A percentile compares a stretch with the other conserved stretches of the same genome.
These are phyloP conservation scores for Mormyrops attenuatus DNA, from an alignment of 2,797 vertebrate genomes.

Conservation along the genomic window DNA sequence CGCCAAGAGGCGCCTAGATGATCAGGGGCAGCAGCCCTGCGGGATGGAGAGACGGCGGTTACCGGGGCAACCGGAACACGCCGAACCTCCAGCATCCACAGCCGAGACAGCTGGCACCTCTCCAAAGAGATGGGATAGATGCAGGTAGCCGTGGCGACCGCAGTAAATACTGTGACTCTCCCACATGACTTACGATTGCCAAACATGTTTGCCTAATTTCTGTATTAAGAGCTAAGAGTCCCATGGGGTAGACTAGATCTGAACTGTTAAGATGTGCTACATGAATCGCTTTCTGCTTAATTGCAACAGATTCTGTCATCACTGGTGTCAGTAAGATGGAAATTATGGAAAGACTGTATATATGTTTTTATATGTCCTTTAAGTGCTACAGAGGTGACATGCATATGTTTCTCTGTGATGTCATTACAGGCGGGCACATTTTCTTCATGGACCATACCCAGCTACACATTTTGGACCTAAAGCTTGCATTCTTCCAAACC, in stretches of 20 bases:
- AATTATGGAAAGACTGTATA: not conserved
- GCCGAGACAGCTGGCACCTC: constrained; percentile 59
- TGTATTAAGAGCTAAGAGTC: not conserved
- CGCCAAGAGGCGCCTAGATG: constrained; percentile 48
- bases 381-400: not conserved
- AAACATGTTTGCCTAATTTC: not conserved
- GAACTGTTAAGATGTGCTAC: not conserved
- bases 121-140: constrained; percentile 59
- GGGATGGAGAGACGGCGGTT: constrained; percentile 50
- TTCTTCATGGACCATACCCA: constrained; percentile 74
- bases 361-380: not conserved
- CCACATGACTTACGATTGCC: constrained; percentile 25
- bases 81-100: constrained; percentile 45
- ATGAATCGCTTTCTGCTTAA: not conserved
- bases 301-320: not conserved
- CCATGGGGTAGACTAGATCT: not conserved
- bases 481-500: constrained; percentile 75
- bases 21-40: constrained; percentile 54
- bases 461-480: constrained; percentile 77
- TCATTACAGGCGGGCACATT: constrained; percentile 63
- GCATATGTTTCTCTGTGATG: not conserved
- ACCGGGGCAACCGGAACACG: constrained; percentile 58
- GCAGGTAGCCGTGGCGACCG: constrained; percentile 47
- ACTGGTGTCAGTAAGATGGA: not conserved
- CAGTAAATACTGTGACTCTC: constrained; percentile 20